phyloP scores from a whole-genome alignment of 2,113 vertebrate species.

The Pitta sordida region DNA sequence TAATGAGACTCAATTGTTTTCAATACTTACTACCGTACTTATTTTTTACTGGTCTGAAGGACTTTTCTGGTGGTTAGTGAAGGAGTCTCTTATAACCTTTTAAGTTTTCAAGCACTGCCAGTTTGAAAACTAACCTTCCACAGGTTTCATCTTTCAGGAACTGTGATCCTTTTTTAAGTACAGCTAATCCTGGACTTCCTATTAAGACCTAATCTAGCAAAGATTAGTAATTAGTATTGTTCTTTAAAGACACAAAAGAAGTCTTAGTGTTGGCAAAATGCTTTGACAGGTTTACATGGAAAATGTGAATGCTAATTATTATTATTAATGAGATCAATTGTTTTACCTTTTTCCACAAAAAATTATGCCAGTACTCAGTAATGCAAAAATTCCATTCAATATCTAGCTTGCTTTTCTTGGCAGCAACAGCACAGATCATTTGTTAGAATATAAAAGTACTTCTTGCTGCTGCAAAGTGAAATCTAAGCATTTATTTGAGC shows the following conservation, averaged over 20 bases:
- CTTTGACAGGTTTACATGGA: not conserved
- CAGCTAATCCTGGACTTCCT: rapidly evolving
- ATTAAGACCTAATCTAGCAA: not conserved
- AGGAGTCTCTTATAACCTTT: not conserved
- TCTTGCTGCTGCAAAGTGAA: not conserved
- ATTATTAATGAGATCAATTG: not conserved
- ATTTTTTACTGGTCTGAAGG: not conserved
- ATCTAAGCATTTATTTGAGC: not conserved
- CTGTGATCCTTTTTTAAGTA: not conserved
- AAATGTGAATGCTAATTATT: not conserved
- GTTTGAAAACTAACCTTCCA: not conserved
- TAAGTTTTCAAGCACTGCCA: not conserved
- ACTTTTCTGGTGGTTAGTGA: not conserved
- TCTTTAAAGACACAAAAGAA: not conserved
- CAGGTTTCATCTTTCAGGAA: rapidly evolving
- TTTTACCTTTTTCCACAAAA: not conserved
- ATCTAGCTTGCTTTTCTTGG: not conserved
- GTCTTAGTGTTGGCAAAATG: not conserved
- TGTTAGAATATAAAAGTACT: constrained; percentile 9
- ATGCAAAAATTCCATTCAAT: not conserved
- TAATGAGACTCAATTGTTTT: not conserved
- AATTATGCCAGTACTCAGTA: not conserved
- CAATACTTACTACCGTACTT: not conserved
- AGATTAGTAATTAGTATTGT: not conserved
- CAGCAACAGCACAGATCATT: not conserved